Base-by-base conservation (phyloP, 2,797 vertebrate genomes). In the Epinephelus awoara region DNA sequence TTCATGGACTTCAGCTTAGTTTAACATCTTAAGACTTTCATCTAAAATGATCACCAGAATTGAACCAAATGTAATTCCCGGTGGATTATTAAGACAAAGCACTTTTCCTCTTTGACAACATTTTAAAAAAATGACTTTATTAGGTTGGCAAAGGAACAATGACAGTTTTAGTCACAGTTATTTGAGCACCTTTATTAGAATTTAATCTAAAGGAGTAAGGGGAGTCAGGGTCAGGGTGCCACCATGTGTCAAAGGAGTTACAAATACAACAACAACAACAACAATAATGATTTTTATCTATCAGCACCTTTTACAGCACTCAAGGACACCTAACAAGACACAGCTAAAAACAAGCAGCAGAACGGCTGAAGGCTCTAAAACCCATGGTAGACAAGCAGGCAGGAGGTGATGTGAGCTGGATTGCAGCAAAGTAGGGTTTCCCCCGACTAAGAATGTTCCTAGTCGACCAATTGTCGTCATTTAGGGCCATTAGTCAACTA, bases 1-100 rank as follows among this genome's bases (percentile, higher is more conserved):
- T 29, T 68, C 38, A 69, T 57, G 27, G 61, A 73, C 25, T 27
- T 70, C 64, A 63, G 27, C 52, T 55, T 19, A 59, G 58, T 64
- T 72, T 58, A 55, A 23, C 46, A 11, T 74, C 7, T 18, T 5
- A 49, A 29, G 21, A 56, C 29, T 27, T 71, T 46, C 21, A 27
- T 78, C 13, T 51, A 6, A 25, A 21, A 49, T 70, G 5, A 74
- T n/a, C 23, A 19, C 15, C 13, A 47, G 17, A 23, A 42, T 8
- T 57, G 38, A 49, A 65, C 57, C 29, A 46, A 19, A 49, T 54
- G 19, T 25, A 27, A 19, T 25, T 29, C n/a, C 11, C n/a, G 2
- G 3, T 25, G 11, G 27, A 11, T 57, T 70, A 44, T 18, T 38
- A 42, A 55, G 54, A 50, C 52, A 51, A 13, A 51, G 9, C 10